These are phyloP conservation scores for Eupithecia subumbrata DNA, from an alignment of 2,888 invertebrate species.

Conservation along the genomic window DNA sequence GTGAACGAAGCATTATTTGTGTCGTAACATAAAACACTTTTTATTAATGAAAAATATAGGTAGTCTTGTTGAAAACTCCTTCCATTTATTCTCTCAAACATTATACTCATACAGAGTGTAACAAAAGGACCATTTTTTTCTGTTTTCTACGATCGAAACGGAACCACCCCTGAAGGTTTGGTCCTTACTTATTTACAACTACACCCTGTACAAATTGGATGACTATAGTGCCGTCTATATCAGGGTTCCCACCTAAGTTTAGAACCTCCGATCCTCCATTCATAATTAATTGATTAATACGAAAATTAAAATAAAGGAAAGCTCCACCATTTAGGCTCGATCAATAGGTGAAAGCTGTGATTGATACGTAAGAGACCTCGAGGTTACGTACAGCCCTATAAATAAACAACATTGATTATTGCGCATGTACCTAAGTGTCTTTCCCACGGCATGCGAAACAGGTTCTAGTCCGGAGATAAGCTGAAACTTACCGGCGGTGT, in stretches of 20 bases:
- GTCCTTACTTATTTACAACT: background rate
- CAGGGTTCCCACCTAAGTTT: background rate
- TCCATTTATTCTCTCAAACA: background rate
- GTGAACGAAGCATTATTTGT: constrained; percentile 8
- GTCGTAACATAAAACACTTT: constrained; percentile 19
- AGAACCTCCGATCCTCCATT: background rate
- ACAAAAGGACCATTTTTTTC: background rate
- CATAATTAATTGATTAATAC: constrained; percentile 19
- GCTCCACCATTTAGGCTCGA: constrained; percentile 32
- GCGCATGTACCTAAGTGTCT: constrained; percentile 67
- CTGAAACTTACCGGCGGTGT: constrained; percentile 66
- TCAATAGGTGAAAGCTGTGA: constrained; percentile 57
- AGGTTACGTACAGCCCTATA: constrained; percentile 66
- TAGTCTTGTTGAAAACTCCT: background rate
- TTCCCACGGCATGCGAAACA: constrained; percentile 82
- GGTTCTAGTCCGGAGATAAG: constrained; percentile 75
- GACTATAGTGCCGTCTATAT: background rate
- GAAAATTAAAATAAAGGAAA: constrained; percentile 41
- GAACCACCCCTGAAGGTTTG: background rate
- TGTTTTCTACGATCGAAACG: background rate
- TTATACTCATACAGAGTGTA: background rate
- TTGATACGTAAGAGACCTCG: constrained; percentile 49
- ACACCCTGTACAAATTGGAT: background rate
- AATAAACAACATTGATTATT: constrained; percentile 74
- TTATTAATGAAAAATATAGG: background rate